phyloP scores from a whole-genome alignment of 2,113 vertebrate species.

The Platysternon megacephalum region DNA sequence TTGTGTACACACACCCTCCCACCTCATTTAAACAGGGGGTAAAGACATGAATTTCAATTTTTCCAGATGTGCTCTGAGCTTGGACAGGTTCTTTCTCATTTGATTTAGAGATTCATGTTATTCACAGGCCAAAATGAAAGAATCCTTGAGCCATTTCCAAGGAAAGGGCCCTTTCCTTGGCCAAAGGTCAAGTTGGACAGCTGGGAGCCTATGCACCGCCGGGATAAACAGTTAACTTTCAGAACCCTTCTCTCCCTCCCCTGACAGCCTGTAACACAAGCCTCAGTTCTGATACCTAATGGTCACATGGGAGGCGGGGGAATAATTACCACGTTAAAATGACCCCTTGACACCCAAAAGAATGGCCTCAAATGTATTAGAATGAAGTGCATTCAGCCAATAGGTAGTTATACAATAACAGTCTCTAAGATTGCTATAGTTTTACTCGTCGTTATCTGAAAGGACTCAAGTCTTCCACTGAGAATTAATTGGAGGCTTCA shows the following conservation, averaged over 20 bases:
- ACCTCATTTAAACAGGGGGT: slow-evolving; percentile 43
- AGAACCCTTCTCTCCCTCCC: slow-evolving; percentile 32
- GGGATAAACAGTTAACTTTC: neutral
- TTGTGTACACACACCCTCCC: neutral
- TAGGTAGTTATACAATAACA: slow-evolving; percentile 67
- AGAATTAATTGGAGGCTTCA: slow-evolving; percentile 82
- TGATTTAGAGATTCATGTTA: neutral
- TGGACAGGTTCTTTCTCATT: neutral
- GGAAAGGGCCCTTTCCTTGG: slow-evolving; percentile 54
- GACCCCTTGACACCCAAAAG: neutral
- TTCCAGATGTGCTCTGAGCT: slow-evolving; percentile 19
- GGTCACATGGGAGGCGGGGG: neutral
- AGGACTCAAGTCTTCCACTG: slow-evolving; percentile 88
- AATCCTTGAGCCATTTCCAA: slow-evolving; percentile 47
- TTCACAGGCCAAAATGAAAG: slow-evolving; percentile 72
- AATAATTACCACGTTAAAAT: neutral
- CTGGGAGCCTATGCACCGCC: neutral
- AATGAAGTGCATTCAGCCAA: slow-evolving; percentile 80
- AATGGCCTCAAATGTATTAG: slow-evolving; percentile 59
- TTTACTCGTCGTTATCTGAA: slow-evolving; percentile 79
- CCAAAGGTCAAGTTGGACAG: slow-evolving; percentile 53
- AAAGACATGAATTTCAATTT: slow-evolving; percentile 6
- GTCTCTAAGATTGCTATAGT: slow-evolving; percentile 75
- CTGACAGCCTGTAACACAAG: neutral
- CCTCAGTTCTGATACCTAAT: neutral